Evolutionary conservation across 2,888 invertebrate genomes (phyloP), one percentile per base, ranked within the genome.

Genomic region (Pyrrhosoma nymphula): DNA sequence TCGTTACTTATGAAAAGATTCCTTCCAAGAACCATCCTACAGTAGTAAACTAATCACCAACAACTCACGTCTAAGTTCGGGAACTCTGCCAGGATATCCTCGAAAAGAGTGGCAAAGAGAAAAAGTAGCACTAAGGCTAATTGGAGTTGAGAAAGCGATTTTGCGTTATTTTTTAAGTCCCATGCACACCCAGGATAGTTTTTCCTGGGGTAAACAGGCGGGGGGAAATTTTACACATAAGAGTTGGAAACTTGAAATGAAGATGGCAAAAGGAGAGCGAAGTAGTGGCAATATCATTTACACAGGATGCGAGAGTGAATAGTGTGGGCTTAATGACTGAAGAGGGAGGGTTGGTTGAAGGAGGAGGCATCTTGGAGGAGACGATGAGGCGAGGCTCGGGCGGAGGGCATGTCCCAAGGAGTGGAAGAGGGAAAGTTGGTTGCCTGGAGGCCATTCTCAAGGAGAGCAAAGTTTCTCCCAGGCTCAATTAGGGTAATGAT

Each of bases 401-500:
- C 12, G 69, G 16, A 35, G 82, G 35, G 35, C 20, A 35, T 82
- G 82, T 82, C 30, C 35, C 35, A 30, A 35, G 82, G 82, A 82
- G 82, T 20, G 60, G 60, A 16, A 60, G 82, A 82, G 35, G 30
- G 82, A 35, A 82, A 35, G 14, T 82, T 82, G 35, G 69, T n/a
- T 10, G 35, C 82, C 82, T 35, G 16, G 82, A 82, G 18, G 82
- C 16, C 35, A 35, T 35, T 82, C 82, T 35, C 82, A 82, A 82
- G 82, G 35, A 35, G 35, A 35, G 35, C 35, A 14, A 82, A 82
- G 82, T 82, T 82, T 35, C 82, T 82, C 26, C 82, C 82, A 16
- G 82, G 30, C 30, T 82, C 82, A 82, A 82, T 82, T 82, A 82
- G 82, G 30, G 12, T 82, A 82, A 82, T 82, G 35, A 82, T 35